These are phyloP conservation scores for Drosophila seguyi DNA, from an alignment of 1,140 invertebrate genomes.

Conservation along the genomic window DNA sequence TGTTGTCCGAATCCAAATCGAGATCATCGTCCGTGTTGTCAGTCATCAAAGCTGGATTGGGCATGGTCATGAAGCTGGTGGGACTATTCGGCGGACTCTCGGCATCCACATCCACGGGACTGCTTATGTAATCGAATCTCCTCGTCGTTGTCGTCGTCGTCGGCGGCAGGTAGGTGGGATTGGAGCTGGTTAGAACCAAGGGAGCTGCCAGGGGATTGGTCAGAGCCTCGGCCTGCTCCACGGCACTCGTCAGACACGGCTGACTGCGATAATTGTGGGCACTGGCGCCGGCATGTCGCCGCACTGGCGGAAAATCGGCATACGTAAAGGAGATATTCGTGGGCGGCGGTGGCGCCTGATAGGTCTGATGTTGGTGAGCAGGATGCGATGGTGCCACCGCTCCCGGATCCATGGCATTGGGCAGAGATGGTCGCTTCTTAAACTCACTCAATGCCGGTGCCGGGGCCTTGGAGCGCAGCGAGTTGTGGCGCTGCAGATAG, in stretches of 20 bases:
- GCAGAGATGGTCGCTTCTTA: constrained; percentile 78
- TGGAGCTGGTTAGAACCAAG: constrained; percentile 68
- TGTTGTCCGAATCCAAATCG: constrained; percentile 78
- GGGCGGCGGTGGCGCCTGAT: constrained; percentile 58
- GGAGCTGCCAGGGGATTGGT: constrained; percentile 78
- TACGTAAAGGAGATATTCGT: constrained; percentile 81
- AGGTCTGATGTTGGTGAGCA: background rate
- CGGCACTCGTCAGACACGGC: constrained; percentile 68
- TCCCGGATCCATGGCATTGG: constrained; percentile 77
- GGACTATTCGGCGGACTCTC: constrained; percentile 68
- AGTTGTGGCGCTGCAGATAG: constrained; percentile 77
- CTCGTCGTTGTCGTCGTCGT: background rate
- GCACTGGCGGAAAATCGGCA: constrained; percentile 54
- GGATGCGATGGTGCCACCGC: background rate
- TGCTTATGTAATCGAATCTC: constrained; percentile 52
- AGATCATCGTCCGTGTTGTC: constrained; percentile 82
- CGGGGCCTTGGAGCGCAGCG: constrained; percentile 59
- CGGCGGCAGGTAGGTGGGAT: constrained; percentile 66
- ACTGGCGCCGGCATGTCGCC: background rate
- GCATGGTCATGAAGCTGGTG: constrained; percentile 65
- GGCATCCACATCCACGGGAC: constrained; percentile 59
- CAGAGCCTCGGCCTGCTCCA: constrained; percentile 56
- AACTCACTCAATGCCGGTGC: constrained; percentile 54
- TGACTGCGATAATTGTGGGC: constrained; percentile 72
- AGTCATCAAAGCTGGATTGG: constrained; percentile 53